Evolutionary conservation across 2,888 invertebrate species (phyloP), one percentile per base, ranked within the genome.

Genomic region (Agriopis aurantiaria): DNA sequence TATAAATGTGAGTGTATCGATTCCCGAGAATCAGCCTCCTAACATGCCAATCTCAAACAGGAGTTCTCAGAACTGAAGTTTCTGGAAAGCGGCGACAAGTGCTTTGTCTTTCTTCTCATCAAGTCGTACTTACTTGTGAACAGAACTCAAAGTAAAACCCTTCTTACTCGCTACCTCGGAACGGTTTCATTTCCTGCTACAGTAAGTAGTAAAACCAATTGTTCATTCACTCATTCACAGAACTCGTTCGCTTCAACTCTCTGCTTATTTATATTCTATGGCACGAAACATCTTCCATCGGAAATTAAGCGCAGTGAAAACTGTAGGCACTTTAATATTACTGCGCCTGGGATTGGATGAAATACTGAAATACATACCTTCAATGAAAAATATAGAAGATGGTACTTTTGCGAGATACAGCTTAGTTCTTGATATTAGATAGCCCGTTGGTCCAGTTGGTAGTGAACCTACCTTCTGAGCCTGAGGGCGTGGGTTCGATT

Each of bases 241-340:
- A 9, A 14, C 14, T 10, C 48, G 63, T 11, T 48, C 53, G 43
- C 58, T 46, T 14, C 52, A 41, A 14, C 14, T 55, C n/a, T 33
- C 11, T 33, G n/a, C 40, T 55, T 58, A 55, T 71, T 67, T 55
- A 64, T 51, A 60, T 55, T 55, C 55, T 59, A 59, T 41, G 52
- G 55, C 56, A 14, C 14, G 14, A 40, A 51, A 58, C 11, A 43
- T 63, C 23, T 55, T 49, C 49, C 59, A 71, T 67, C 66, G 70
- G 70, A 71, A 67, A 71, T 71, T 66, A 56, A 51, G 46, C 46
- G 63, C 66, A 63, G 45, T 60, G 46, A 65, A 64, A 55, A 61
- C 57, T 53, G 43, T 12, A 17, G n/a, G 11, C 23, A 12, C 11
- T 49, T 17, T 14, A 41, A 41, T 41, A n/a, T 40, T 57, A 11